These are phyloP conservation scores for Zaprionus inermis DNA, from an alignment of 1,140 invertebrate species.

Conservation along the genomic window DNA sequence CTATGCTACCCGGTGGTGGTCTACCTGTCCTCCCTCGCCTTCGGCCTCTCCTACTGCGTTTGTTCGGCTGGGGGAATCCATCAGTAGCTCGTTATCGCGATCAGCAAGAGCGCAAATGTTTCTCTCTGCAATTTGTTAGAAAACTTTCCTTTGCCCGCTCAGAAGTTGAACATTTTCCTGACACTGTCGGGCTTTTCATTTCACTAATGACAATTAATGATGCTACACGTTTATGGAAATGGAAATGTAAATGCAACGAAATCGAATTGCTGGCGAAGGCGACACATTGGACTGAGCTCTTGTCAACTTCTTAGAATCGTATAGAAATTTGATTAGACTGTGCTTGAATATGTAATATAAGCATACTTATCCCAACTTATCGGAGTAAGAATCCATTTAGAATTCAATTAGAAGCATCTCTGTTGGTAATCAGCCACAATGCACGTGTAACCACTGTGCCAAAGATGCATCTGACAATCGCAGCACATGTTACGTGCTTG, in stretches of 20 bases:
- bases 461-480: not conserved
- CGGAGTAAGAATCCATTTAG: not conserved
- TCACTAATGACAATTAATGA: conserved; percentile 56
- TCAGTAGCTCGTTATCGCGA: conserved; percentile 74
- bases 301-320: not conserved
- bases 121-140: conserved; percentile 34
- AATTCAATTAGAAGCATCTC: too few relatives aligned
- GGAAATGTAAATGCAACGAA: conserved; percentile 53
- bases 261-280: not conserved
- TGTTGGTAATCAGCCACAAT: not conserved
- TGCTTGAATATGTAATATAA: fast-evolving
- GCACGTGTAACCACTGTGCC: not conserved
- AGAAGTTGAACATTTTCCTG: conserved; percentile 49
- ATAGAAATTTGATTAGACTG: not conserved
- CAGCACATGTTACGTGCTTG: not conserved
- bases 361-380: not conserved
- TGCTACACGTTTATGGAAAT: conserved; percentile 51
- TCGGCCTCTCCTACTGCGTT: not conserved
- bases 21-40: not conserved
- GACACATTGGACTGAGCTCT: too few relatives aligned
- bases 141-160: conserved; percentile 58
- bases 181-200: conserved; percentile 44
- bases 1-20: conserved; percentile 12
- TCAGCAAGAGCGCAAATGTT: conserved; percentile 33
- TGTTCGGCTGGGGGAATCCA: conserved; percentile 53